A percentile compares a stretch with the other conserved stretches of the same genome.
Conservation (phyloP, 2,113 vertebrate species). For the Nyctibius bracteatus region DNA sequence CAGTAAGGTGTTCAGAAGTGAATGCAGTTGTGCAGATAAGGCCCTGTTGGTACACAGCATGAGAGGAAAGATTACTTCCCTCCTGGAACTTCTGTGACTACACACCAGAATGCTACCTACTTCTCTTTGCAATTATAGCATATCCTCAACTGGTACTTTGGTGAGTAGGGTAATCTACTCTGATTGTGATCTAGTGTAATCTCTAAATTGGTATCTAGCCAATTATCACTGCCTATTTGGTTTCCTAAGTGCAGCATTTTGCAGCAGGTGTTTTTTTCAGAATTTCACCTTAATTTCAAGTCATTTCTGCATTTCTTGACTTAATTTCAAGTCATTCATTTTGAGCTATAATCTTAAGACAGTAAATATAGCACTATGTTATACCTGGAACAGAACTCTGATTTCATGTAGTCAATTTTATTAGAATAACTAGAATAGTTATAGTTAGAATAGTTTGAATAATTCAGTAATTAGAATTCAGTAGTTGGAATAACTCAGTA, state of each 20-base stretch:
- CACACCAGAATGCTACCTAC: background rate
- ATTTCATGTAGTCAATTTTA: background rate
- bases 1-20: background rate
- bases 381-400: background rate
- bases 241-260: background rate
- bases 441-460: background rate
- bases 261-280: background rate
- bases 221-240: background rate
- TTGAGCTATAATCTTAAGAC: background rate
- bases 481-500: background rate
- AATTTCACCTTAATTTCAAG: background rate
- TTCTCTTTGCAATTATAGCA: background rate
- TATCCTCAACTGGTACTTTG: background rate
- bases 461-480: background rate
- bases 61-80: background rate
- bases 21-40: background rate
- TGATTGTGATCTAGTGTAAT: background rate
- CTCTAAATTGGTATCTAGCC: background rate
- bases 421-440: background rate
- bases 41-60: too few species aligned
- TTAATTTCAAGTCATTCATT: background rate
- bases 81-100: background rate
- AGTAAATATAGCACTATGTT: background rate
- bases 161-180: background rate
- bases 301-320: too few species aligned